Percentiles rank a stretch among this genome's conserved stretches.
Evolutionary conservation across 2,113 vertebrate genomes (phyloP).

Genomic region (Drymodes brunneopygia): DNA sequence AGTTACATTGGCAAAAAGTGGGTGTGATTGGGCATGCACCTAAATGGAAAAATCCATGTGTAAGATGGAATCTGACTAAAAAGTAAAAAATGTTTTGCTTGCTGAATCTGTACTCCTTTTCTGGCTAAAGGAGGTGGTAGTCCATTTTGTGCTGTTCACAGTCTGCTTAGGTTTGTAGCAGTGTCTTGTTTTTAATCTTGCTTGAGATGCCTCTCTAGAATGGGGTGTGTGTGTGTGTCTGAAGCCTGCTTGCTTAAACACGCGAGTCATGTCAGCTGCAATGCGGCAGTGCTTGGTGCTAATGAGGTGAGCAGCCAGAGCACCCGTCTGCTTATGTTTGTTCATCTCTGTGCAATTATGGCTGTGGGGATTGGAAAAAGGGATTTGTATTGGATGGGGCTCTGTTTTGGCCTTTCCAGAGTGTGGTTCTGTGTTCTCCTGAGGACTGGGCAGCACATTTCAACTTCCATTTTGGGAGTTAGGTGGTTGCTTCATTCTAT

Average conservation of each 20-base stretch:
- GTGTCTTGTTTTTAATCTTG: background rate
- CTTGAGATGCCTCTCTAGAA: conserved; percentile 1
- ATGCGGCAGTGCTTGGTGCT: conserved; percentile 58
- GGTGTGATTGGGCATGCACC: background rate
- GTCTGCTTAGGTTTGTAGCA: background rate
- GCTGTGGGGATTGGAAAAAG: background rate
- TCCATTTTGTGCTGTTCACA: background rate
- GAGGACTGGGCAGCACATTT: background rate
- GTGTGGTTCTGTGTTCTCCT: background rate
- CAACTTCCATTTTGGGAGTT: background rate
- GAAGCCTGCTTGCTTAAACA: conserved; percentile 48
- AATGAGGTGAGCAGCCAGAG: conserved; percentile 56
- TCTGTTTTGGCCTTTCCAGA: background rate
- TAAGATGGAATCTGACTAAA: background rate
- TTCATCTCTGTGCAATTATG: conserved; percentile 22
- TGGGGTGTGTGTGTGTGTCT: background rate
- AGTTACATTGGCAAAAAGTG: background rate
- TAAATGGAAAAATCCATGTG: background rate
- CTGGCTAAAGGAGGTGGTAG: background rate
- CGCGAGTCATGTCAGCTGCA: conserved; percentile 62
- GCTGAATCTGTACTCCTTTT: background rate
- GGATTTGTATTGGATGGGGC: background rate
- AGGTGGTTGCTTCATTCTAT: background rate
- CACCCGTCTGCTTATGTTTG: conserved; percentile 18
- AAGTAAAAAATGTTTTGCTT: background rate